phyloP scores from a whole-genome alignment of 2,888 invertebrate genomes.

The Carabus problematicus region DNA sequence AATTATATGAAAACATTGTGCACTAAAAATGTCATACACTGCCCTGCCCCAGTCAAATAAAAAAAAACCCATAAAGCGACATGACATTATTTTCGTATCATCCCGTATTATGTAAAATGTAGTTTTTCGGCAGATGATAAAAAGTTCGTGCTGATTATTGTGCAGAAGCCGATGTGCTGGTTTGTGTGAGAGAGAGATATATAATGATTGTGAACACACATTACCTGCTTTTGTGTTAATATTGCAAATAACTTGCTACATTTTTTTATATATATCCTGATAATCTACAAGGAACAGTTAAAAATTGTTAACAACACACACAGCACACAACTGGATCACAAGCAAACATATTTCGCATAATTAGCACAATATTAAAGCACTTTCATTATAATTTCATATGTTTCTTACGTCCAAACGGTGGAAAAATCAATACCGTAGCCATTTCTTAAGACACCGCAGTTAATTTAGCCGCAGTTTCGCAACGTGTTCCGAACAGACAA shows the following conservation, averaged over 20 bases:
- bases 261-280: slow-evolving; percentile 19
- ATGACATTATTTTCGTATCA: too few species aligned
- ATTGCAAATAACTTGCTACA: slow-evolving; percentile 21
- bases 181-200: too few species aligned
- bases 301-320: slow-evolving; percentile 26
- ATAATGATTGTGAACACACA: background rate
- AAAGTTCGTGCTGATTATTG: too few species aligned
- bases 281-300: slow-evolving; percentile 17
- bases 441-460: slow-evolving; percentile 52
- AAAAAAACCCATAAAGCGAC: too few species aligned
- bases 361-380: slow-evolving; percentile 32
- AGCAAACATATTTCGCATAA: slow-evolving; percentile 29
- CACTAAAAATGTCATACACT: background rate
- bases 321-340: slow-evolving; percentile 12
- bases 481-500: slow-evolving; percentile 5
- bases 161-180: too few species aligned
- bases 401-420: slow-evolving; percentile 57
- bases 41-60: background rate
- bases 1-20: background rate
- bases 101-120: too few species aligned
- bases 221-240: slow-evolving; percentile 15
- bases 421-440: slow-evolving; percentile 58
- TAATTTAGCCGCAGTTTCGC: slow-evolving; percentile 34
- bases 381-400: slow-evolving; percentile 42
- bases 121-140: too few species aligned